These are phyloP conservation scores for Chlorops oryzae DNA, from an alignment of 1,140 invertebrate genomes.

Conservation along the genomic window DNA sequence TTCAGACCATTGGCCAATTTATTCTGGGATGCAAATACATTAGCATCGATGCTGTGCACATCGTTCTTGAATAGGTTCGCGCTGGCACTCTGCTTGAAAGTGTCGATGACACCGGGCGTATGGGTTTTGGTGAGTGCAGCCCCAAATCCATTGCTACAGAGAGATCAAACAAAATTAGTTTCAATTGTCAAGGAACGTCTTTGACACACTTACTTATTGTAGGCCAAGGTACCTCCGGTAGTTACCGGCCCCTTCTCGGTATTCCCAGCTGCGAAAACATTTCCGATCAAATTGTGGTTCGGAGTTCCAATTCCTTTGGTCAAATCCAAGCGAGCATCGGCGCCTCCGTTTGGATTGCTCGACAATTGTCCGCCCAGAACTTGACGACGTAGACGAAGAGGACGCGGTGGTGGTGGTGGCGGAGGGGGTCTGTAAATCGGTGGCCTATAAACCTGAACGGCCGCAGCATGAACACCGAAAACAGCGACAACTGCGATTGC, in stretches of 20 bases:
- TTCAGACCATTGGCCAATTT: constrained; percentile 35
- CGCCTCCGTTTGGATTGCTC: constrained; percentile 32
- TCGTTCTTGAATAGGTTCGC: constrained; percentile 35
- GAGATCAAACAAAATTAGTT: neutral
- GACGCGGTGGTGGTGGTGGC: constrained; percentile 14
- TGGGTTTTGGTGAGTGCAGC: constrained; percentile 25
- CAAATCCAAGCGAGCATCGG: constrained; percentile 27
- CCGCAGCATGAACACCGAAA: no score
- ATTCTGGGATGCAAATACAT: constrained; percentile 36
- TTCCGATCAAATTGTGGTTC: constrained; percentile 33
- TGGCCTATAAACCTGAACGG: no score
- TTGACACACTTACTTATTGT: constrained; percentile 37
- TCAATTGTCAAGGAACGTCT: no score
- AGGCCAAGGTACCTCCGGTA: constrained; percentile 19
- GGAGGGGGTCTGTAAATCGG: no score
- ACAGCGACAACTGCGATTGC: no score
- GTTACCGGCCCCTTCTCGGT: constrained; percentile 23
- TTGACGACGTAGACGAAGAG: constrained; percentile 28
- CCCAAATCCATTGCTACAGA: constrained; percentile 25
- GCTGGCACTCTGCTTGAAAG: constrained; percentile 22
- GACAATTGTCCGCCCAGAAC: constrained; percentile 29
- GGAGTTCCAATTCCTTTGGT: constrained; percentile 32
- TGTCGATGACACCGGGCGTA: constrained; percentile 24
- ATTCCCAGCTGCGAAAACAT: constrained; percentile 31
- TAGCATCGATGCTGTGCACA: constrained; percentile 32